Evolutionary conservation across 2,113 vertebrate genomes (phyloP), one percentile per base, ranked within the genome.

Genomic region (Nipponia nippon): DNA sequence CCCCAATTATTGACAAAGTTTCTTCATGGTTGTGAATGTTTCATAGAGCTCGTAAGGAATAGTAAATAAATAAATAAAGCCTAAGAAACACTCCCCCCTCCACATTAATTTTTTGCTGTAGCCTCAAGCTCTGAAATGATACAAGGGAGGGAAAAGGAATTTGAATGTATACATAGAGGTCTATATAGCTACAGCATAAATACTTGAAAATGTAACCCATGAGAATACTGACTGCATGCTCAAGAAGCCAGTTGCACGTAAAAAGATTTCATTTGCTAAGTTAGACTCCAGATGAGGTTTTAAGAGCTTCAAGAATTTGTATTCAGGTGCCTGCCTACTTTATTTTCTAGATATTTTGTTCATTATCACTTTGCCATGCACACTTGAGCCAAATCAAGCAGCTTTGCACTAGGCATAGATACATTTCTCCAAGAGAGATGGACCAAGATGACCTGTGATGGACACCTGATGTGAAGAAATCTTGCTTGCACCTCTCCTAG

Each of bases 391-490:
- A 42, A 87, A 46, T 12, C 75, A 44, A 66, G 32, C 20, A 72
- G 42, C 23, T 27, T 52, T 46, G 29, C 7, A 1, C 34, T 50
- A 19, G 13, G 61, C 29, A 66, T 12, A 36, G 66, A n/a, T 7
- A 26, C 1, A 17, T 25, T 30, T 56, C 61, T 55, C 42, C 29
- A 55, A 81, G 34, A 65, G 29, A 50, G 58, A 38, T 11, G 13
- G n/a, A 46, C 50, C 26, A 7, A 27, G 55, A 7, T 2, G 21
- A 47, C 16, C 38, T 58, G 13, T 29, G 47, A 3, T 0, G 1
- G 76, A 58, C 0, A 3, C 2, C 3, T 27, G 29, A 19, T 50
- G 32, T 0, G 2, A 15, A 50, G n/a, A 19, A 42, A 78, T 32
- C 38, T 58, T 63, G 25, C 13, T 13, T 38, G 29, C 21, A 9